phyloP scores from a whole-genome alignment of 2,888 invertebrate species.

The Osedax fenrisi region DNA sequence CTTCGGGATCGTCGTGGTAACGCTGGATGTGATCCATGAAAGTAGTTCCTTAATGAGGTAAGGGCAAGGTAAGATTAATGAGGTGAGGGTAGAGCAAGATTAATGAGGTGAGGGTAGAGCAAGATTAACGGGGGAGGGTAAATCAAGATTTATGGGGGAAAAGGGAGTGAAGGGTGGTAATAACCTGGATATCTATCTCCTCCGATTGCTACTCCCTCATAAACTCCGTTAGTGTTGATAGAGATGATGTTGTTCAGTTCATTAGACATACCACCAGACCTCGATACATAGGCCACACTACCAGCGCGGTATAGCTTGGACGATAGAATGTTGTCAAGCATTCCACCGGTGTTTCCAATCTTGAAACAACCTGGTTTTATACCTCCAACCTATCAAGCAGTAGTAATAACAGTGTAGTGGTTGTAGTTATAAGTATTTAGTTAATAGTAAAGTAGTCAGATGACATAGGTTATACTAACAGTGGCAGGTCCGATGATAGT shows the following conservation, averaged over 20 bases:
- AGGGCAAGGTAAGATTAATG: no score
- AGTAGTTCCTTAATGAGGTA: conserved; percentile 94
- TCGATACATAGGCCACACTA: conserved; percentile 89
- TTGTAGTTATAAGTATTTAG: not conserved
- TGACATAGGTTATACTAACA: conserved; percentile 40
- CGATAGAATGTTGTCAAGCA: conserved; percentile 96
- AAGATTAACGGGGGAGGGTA: no score
- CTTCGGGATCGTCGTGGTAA: conserved; percentile 58
- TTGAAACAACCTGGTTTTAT: conserved; percentile 97
- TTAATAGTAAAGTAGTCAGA: no score
- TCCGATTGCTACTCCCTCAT: conserved; percentile 93
- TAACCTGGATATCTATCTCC: conserved; percentile 60
- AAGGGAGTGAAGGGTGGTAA: no score
- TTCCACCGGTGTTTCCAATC: conserved; percentile 97
- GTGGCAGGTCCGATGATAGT: conserved; percentile 78
- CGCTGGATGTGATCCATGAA: conserved; percentile 93
- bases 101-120: no score
- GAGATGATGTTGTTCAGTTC: conserved; percentile 95
- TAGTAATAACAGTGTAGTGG: not conserved
- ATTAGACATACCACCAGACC: conserved; percentile 98
- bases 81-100: no score
- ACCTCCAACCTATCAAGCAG: conserved; percentile 63
- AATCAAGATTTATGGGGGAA: no score
- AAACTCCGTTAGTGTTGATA: conserved; percentile 87
- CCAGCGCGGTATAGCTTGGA: conserved; percentile 92